phyloP scores from a whole-genome alignment of 2,888 invertebrate species.

The Cheilosia soror region DNA sequence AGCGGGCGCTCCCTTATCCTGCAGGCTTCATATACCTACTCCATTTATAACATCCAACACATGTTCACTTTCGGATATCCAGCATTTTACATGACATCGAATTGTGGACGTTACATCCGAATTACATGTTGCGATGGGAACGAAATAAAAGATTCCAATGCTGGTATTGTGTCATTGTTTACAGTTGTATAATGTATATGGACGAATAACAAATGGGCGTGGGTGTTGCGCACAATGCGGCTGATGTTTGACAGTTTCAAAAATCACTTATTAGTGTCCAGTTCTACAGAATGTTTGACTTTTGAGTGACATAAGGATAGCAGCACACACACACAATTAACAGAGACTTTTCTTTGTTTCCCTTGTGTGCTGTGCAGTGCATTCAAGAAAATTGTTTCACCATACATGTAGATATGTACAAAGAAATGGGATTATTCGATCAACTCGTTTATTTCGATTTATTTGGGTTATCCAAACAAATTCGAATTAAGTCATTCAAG shows the following conservation, averaged over 20 bases:
- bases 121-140: conserved; percentile 66
- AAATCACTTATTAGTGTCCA: conserved; percentile 67
- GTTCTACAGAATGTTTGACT: conserved; percentile 27
- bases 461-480: conserved; percentile 60
- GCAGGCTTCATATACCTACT: conserved; percentile 14
- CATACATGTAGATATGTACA: conserved; percentile 25
- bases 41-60: conserved; percentile 67
- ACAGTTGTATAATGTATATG: neutral
- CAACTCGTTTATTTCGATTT: conserved; percentile 67
- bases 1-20: conserved; percentile 13
- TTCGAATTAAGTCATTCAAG: conserved; percentile 72
- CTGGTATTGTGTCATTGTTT: conserved; percentile 56
- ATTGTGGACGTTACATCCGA: conserved; percentile 62
- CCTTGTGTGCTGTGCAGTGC: conserved; percentile 1
- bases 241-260: conserved; percentile 61
- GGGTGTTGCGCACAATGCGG: conserved; percentile 36
- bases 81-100: conserved; percentile 67
- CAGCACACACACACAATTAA: conserved; percentile 42
- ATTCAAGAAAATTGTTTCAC: conserved; percentile 53
- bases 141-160: conserved; percentile 68
- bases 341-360: conserved; percentile 25
- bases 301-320: conserved; percentile 35
- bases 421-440: conserved; percentile 56
- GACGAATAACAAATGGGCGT: conserved; percentile 27
- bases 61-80: conserved; percentile 56